These are phyloP conservation scores for Sander lucioperca DNA, from an alignment of 2,113 vertebrate species.

Conservation along the genomic window DNA sequence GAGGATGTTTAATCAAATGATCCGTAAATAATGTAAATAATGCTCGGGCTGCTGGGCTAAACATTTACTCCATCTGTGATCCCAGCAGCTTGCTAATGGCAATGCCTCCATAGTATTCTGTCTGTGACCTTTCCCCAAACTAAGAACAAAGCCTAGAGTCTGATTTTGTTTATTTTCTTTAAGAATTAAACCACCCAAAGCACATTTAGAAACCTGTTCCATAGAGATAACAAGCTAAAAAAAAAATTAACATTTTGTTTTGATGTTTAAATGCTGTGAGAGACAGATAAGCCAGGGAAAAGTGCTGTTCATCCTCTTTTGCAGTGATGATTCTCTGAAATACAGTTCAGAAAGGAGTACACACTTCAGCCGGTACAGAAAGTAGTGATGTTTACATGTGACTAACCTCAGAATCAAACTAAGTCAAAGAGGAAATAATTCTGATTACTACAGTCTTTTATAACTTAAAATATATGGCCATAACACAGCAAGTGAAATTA, in stretches of 20 bases:
- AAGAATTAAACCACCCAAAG: conserved; percentile 5
- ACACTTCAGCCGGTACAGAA: not conserved
- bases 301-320: not conserved
- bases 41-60: conserved; percentile 32
- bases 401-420: not conserved
- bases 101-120: conserved; percentile 1
- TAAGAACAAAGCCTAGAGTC: conserved; percentile 23
- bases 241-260: conserved; percentile 20
- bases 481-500: conserved; percentile 16
- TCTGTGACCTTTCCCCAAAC: conserved; percentile 59
- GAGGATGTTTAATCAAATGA: not conserved
- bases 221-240: conserved; percentile 42
- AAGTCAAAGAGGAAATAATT: conserved; percentile 14
- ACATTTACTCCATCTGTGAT: conserved; percentile 40
- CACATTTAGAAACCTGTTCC: conserved; percentile 36
- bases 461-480: conserved; percentile 1
- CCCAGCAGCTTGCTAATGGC: conserved; percentile 21
- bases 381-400: not conserved
- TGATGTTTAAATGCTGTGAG: conserved; percentile 30
- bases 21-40: conserved; percentile 23
- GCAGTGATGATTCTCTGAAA: conserved; percentile 2
- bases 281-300: not conserved
- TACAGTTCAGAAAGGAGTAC: not conserved
- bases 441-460: not conserved
- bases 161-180: not conserved